These are phyloP conservation scores for Tylochromis polylepis DNA, from an alignment of 2,113 vertebrate species.

Conservation along the genomic window DNA sequence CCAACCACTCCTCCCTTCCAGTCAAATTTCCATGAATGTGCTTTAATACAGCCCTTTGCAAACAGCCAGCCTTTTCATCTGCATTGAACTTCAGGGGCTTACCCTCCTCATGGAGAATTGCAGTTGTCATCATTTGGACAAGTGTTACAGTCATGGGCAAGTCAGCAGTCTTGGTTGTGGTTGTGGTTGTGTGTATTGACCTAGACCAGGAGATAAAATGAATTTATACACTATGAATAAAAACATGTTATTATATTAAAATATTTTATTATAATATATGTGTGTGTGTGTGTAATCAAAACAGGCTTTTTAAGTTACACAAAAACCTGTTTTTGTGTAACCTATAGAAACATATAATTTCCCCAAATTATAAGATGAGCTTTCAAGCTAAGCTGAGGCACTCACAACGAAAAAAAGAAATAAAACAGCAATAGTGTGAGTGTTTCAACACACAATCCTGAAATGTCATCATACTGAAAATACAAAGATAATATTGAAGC, in stretches of 20 bases:
- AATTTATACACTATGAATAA: too few species aligned
- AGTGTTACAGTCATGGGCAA: background rate
- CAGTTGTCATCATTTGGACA: background rate
- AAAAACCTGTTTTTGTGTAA: too few species aligned
- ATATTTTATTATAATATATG: too few species aligned
- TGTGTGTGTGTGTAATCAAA: background rate
- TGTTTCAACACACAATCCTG: background rate
- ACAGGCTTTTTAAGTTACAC: background rate
- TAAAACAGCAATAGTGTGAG: background rate
- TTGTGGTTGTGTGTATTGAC: background rate
- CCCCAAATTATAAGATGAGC: background rate
- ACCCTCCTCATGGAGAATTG: background rate
- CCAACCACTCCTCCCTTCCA: too few species aligned
- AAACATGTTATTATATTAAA: too few species aligned
- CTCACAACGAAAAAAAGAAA: background rate
- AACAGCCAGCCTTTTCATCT: background rate
- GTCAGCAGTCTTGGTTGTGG: background rate
- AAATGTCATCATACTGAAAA: constrained; percentile 17
- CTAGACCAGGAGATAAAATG: too few species aligned
- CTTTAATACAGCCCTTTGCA: too few species aligned
- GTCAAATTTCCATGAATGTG: too few species aligned
- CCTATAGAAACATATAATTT: background rate
- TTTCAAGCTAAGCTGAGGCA: background rate
- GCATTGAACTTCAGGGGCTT: background rate
- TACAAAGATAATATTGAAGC: background rate